Evolutionary conservation across 2,113 vertebrate genomes (phyloP).

Genomic region (Chiloscyllium plagiosum): DNA sequence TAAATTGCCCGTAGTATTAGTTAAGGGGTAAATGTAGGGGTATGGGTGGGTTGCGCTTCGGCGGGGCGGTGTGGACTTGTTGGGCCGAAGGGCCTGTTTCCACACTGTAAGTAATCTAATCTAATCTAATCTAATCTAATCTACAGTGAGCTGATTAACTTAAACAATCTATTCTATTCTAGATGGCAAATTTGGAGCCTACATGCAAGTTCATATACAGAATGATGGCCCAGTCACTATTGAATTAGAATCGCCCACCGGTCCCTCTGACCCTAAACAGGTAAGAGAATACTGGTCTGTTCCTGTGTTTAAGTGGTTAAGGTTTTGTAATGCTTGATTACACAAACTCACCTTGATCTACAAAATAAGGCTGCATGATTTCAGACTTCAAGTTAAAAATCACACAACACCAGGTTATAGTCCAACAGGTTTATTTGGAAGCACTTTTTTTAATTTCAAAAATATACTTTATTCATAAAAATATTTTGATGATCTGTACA

Average conservation of each 20-base stretch:
- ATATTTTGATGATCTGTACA: too few relatives aligned
- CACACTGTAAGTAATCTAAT: too few relatives aligned
- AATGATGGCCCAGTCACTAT: conserved; percentile 95
- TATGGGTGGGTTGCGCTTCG: too few relatives aligned
- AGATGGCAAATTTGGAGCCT: conserved; percentile 89
- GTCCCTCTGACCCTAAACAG: conserved; percentile 73
- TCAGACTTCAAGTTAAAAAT: neutral
- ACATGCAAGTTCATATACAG: conserved; percentile 92
- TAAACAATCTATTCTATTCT: conserved; percentile 41
- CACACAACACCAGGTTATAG: too few relatives aligned
- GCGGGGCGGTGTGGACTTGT: too few relatives aligned
- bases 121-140: too few relatives aligned
- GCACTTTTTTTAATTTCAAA: too few relatives aligned
- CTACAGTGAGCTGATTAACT: neutral
- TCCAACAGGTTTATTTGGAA: too few relatives aligned
- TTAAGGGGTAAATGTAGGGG: too few relatives aligned
- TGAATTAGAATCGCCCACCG: conserved; percentile 73
- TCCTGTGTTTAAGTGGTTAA: neutral
- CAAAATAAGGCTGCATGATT: neutral
- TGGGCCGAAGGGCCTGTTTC: too few relatives aligned
- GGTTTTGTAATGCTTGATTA: neutral
- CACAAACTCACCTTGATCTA: neutral
- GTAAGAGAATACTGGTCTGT: conserved; percentile 50
- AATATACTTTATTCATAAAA: too few relatives aligned
- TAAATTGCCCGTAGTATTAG: too few relatives aligned